phyloP scores from a whole-genome alignment of 2,888 invertebrate genomes.

The Amblyjoppa fuscipennis region DNA sequence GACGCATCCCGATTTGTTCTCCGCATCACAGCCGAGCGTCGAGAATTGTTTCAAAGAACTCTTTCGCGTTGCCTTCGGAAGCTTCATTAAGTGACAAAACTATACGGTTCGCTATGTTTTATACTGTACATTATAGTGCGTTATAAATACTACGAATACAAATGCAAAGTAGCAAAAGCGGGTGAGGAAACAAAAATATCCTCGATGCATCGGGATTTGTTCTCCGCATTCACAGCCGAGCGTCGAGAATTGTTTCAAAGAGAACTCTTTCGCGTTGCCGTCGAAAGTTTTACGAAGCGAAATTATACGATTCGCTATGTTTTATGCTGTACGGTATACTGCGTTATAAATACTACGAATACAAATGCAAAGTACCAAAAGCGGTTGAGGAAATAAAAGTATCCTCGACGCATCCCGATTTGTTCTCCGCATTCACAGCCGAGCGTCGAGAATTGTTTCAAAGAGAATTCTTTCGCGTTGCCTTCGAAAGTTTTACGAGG shows the following conservation, averaged over 20 bases:
- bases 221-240: neutral
- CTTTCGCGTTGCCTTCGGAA: neutral
- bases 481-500: too few species aligned
- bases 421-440: neutral
- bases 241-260: neutral
- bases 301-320: too few species aligned
- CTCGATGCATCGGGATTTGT: neutral
- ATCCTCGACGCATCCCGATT: slow-evolving; percentile 5
- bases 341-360: too few species aligned
- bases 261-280: neutral
- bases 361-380: neutral
- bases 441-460: neutral
- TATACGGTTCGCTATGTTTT: too few species aligned
- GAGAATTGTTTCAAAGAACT: neutral
- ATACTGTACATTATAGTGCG: neutral
- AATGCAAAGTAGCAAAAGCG: neutral
- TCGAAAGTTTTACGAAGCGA: too few species aligned
- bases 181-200: slow-evolving; percentile 36
- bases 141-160: neutral
- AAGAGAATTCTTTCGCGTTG: neutral
- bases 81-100: too few species aligned
- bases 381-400: slow-evolving; percentile 25
- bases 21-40: neutral
- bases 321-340: too few species aligned
- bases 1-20: neutral